phyloP scores from a whole-genome alignment of 2,797 vertebrate species.

The Helicolenus hilgendorfi region DNA sequence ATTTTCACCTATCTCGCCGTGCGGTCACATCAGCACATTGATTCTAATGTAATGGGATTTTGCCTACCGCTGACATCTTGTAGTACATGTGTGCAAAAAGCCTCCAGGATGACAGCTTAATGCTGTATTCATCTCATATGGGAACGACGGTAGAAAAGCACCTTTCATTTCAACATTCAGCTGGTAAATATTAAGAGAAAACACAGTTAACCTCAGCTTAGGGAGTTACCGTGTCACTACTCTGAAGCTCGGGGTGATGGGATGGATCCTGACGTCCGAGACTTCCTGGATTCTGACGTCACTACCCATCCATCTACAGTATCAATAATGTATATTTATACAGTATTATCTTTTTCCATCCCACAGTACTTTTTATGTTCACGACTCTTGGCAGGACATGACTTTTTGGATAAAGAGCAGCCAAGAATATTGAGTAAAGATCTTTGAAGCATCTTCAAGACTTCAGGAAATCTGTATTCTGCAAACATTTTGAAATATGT shows the following conservation, averaged over 20 bases:
- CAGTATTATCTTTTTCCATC: neutral
- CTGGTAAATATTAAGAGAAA: conserved; percentile 15
- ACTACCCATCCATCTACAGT: neutral
- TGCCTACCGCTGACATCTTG: conserved; percentile 65
- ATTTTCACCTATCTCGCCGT: conserved; percentile 50
- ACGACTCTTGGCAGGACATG: neutral
- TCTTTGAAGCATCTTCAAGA: neutral
- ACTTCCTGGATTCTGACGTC: conserved; percentile 16
- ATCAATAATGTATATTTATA: neutral
- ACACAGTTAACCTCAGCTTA: conserved; percentile 25
- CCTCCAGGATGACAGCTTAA: conserved; percentile 69
- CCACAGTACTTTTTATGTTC: neutral
- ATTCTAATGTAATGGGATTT: conserved; percentile 71
- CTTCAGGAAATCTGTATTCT: neutral
- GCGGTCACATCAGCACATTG: conserved; percentile 52
- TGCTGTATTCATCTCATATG: conserved; percentile 53
- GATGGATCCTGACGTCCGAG: conserved; percentile 42
- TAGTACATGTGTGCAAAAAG: conserved; percentile 72
- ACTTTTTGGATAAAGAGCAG: neutral
- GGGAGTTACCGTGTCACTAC: neutral
- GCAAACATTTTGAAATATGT: neutral
- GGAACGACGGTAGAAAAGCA: conserved; percentile 28
- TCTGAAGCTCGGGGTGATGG: conserved; percentile 34
- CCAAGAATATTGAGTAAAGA: neutral
- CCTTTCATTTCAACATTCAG: conserved; percentile 17